These are phyloP conservation scores for Apocheima hispidaria DNA, from an alignment of 2,888 invertebrate species.

Conservation along the genomic window DNA sequence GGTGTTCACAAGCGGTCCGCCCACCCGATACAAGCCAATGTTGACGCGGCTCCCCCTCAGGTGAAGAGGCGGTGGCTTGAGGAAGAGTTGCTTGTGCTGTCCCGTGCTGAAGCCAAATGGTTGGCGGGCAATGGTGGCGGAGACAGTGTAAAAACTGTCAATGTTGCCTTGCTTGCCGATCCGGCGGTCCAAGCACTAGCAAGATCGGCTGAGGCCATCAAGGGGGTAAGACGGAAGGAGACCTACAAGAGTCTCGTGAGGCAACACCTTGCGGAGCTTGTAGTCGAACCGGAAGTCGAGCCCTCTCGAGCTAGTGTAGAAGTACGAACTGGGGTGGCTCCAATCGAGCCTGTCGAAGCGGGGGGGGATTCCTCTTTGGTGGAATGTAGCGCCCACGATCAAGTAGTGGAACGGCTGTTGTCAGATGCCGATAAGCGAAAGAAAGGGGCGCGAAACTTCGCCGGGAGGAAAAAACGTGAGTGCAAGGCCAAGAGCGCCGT, in stretches of 20 bases:
- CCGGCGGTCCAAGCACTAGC: neutral
- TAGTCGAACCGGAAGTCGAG: neutral
- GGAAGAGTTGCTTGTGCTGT: neutral
- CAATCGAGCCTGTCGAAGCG: neutral
- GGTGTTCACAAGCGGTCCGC: conserved; percentile 63
- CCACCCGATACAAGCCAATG: conserved; percentile 1
- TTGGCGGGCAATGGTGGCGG: conserved; percentile 85
- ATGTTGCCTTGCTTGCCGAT: conserved; percentile 59
- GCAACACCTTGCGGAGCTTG: too few species aligned
- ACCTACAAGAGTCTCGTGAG: neutral
- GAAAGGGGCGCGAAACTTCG: neutral
- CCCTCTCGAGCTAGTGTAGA: neutral
- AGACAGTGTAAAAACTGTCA: conserved; percentile 84
- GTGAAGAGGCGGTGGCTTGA: conserved; percentile 12
- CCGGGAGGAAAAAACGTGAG: too few species aligned
- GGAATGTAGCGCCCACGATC: neutral
- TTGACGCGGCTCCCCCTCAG: neutral
- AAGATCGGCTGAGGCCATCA: neutral
- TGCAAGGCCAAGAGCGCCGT: too few species aligned
- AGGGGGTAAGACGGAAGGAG: neutral
- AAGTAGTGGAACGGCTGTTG: neutral
- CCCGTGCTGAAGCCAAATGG: conserved; percentile 27
- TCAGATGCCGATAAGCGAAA: neutral
- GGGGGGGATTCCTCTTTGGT: neutral
- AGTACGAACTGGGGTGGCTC: neutral